Base-by-base conservation (phyloP, 1,140 invertebrate genomes). In the Ceratina calcarata region DNA sequence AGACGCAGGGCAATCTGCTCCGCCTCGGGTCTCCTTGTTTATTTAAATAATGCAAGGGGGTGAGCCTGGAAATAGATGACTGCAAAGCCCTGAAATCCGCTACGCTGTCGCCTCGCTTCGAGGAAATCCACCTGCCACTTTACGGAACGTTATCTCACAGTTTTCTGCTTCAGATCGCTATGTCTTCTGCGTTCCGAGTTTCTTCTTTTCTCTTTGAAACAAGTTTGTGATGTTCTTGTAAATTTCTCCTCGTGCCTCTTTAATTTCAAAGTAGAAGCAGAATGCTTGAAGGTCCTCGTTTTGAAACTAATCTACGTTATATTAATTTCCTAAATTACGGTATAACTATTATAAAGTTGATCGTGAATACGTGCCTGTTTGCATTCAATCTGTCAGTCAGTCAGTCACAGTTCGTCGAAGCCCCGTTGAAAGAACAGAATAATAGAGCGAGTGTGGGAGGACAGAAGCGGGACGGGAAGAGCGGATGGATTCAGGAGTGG, bases 31-130 rank as follows among this genome's bases (percentile, higher is more conserved):
- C 66, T 71, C 88, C 32, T 90, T 92, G 91, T 93, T 93, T 93
- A 92, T 93, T 93, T 92, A 92, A 93, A 93, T 93, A 92, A 93
- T 92, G 89, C 87, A 78, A 53, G 82, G 68, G 79, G 67, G 86
- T 70, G 81, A 81, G 82, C 71, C 27, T 80, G 89, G 77, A 89
- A 92, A 93, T 93, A 86, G 89, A 92, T 92, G 92, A 91, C 91
- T 92, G 90, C 88, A 91, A 91, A 92, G 91, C 89, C 86, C 84
- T 70, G 82, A 91, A 91, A 91, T 92, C 90, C 89, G 89, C 85
- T 81, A 83, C 79, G 76, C 67, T 75, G 81, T 84, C 87, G 89
- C 88, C 86, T 83, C 84, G 55, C 13, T 12, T 16, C n/a, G 90
- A 91, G 84, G 84, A 71, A 84, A 86, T 84, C 89, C 91, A 91